phyloP scores from a whole-genome alignment of 2,888 invertebrate genomes.

The Operophtera brumata region DNA sequence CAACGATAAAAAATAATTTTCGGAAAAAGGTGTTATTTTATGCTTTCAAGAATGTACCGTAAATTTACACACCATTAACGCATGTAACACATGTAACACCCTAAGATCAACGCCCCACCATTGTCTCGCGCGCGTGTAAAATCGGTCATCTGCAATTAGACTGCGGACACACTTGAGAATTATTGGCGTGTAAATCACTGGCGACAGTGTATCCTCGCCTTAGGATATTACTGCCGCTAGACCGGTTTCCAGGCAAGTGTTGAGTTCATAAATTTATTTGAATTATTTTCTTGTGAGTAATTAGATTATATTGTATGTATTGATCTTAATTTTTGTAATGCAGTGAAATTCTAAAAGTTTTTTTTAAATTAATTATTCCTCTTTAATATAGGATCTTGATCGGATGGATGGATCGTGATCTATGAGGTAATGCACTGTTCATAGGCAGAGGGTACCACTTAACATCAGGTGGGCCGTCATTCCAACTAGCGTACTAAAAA shows the following conservation, averaged over 20 bases:
- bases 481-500: too few species aligned
- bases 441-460: too few species aligned
- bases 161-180: constrained; percentile 36
- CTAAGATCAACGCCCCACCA: constrained; percentile 33
- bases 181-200: constrained; percentile 53
- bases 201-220: constrained; percentile 30
- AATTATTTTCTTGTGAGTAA: constrained; percentile 4
- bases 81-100: not conserved
- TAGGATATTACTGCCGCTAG: constrained; percentile 15
- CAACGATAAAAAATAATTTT: too few species aligned
- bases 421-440: too few species aligned
- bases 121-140: constrained; percentile 50
- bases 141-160: constrained; percentile 52
- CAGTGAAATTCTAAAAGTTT: too few species aligned
- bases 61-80: constrained; percentile 1
- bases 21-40: too few species aligned
- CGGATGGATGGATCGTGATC: too few species aligned
- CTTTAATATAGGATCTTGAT: too few species aligned
- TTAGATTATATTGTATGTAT: not conserved
- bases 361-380: too few species aligned
- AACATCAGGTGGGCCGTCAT: too few species aligned
- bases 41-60: too few species aligned
- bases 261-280: constrained; percentile 5
- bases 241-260: constrained; percentile 14
- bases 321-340: not conserved